Conservation (phyloP, 2,888 invertebrate species). For the Ennomos erosarius region DNA sequence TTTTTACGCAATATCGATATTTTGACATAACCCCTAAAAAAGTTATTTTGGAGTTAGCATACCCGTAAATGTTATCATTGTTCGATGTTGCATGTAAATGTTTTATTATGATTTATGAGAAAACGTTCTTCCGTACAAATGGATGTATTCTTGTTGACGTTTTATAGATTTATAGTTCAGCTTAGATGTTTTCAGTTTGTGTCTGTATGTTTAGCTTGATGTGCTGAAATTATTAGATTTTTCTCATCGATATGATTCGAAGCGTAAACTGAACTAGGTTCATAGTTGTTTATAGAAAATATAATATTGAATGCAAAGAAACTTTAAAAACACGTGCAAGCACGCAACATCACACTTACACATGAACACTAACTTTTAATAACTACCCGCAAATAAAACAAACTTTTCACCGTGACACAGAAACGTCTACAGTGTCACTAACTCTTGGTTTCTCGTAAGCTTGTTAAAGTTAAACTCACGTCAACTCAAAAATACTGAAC, state of each 20-base stretch:
- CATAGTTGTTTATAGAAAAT: conserved; percentile 21
- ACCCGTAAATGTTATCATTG: conserved; percentile 43
- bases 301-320: conserved; percentile 19
- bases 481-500: too few species aligned
- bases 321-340: conserved; percentile 12
- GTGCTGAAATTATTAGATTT: conserved; percentile 13
- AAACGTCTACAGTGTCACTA: too few species aligned
- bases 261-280: conserved; percentile 25
- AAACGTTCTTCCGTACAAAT: conserved; percentile 23
- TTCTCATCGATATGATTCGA: conserved; percentile 1
- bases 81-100: conserved; percentile 69
- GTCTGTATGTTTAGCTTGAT: conserved; percentile 22
- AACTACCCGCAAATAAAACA: conserved; percentile 8
- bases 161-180: conserved; percentile 21
- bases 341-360: not conserved
- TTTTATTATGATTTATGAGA: conserved; percentile 29
- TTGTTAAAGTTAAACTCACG: too few species aligned
- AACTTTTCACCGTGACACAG: not conserved
- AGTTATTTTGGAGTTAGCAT: conserved; percentile 7
- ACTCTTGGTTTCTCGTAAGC: too few species aligned
- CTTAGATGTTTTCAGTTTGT: conserved; percentile 23
- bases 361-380: conserved; percentile 4
- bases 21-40: not conserved
- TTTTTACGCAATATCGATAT: not conserved
- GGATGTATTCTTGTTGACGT: conserved; percentile 18